Evolutionary conservation across 2,113 vertebrate species (phyloP), one percentile per base, ranked within the genome.

Genomic region (Cavia porcellus): DNA sequence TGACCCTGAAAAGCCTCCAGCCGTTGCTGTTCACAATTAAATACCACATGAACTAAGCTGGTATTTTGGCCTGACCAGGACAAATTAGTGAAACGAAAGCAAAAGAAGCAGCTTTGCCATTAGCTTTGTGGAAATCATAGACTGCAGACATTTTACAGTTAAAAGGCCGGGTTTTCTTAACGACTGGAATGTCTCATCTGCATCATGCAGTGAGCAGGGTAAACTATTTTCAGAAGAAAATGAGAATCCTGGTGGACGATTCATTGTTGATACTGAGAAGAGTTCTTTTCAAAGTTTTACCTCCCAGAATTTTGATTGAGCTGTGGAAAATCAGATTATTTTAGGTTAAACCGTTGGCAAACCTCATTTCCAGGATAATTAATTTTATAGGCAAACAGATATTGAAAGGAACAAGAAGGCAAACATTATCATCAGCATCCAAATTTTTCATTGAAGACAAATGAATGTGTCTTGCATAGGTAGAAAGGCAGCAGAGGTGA

Each of bases 1-100:
- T 98, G 99, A 99, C 98, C 98, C 99, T 98, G 98, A 97, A 98
- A 98, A 98, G 96, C 97, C 98, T 98, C 97, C 96, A 98, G 98
- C 99, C 98, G 98, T 98, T 98, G 98, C 98, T 98, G 98, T 98
- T 98, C 98, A 97, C 97, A 98, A 98, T 98, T 99, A 98, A 98
- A 98, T 97, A 97, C 98, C 98, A 55, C 98, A 98, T 98, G 98
- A 98, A 98, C 98, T 98, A 97, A 98, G 98, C 98, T 97, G 94
- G 98, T 98, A 97, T 98, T 98, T 98, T 98, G 97, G 91, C 96
- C 98, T 97, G 94, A 97, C 95, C 97, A 96, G 96, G 94, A 98
- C 98, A 98, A 99, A 98, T 98, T 98, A 98, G 97, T 97, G 94
- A 87, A 79, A 42, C 93, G 97, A 97, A 97, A 84, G n/a, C 72